Base-by-base conservation (phyloP, 2,797 vertebrate species). In the Arrhamphus sclerolepis region DNA sequence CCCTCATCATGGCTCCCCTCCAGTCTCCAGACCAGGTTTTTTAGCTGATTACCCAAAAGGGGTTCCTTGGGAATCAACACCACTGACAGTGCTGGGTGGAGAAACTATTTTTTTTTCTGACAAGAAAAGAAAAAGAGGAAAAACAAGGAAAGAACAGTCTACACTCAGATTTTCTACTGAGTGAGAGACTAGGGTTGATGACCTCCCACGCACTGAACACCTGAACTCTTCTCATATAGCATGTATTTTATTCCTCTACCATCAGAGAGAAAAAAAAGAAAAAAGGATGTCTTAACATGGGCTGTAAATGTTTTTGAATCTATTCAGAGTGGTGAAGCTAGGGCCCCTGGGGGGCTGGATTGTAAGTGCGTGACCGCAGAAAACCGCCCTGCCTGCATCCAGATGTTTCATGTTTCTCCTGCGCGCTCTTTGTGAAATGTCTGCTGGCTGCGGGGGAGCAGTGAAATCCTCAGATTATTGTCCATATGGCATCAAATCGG, bases 361-460 rank as follows among this genome's bases (percentile, higher is more conserved):
- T 69, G 62, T 68, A 55, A 68, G 60, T 56, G 57, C 64, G 43
- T 58, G 82, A 66, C 49, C 74, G 70, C 56, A 64, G 72, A 82
- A 62, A 52, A 84, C 75, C 84, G 86, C 80, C 87, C 82, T 74
- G 82, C 62, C 68, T 46, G 76, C 72, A 78, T 89, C 90, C 92
- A 93, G 92, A 92, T 93, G 92, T 91, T 92, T 82, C 72, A 77
- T 77, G 84, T 89, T 87, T 77, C 66, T 70, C 43, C 26, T 46
- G 75, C 70, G 81, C 40, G 75, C 69, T 75, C 69, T 68, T 52
- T 68, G 72, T n/a, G 56, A 60, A 56, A 70, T 9, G 14, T 74
- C 69, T 41, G 47, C 71, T 63, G 47, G 11, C 41, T 19, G 24
- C 16, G 42, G 58, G 62, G 57, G 52, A 55, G 53, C 38, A 29